Evolutionary conservation across 2,797 vertebrate genomes (phyloP).

Genomic region (Thripadectes ignobilis): DNA sequence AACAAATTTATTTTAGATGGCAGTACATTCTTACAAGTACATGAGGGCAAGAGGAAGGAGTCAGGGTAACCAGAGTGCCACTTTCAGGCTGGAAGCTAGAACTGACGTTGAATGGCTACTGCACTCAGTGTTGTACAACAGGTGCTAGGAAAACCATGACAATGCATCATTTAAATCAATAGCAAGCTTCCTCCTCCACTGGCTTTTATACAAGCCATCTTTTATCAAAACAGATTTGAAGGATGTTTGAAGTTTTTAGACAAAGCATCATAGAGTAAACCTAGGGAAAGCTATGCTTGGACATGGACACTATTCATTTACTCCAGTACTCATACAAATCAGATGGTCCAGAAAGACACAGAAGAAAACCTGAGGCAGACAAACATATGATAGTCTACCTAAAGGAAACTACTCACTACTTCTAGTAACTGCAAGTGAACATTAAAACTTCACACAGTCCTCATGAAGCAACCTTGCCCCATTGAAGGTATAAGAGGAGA

Average conservation of each 20-base stretch:
- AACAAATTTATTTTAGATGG: not conserved
- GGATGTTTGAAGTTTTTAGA: not conserved
- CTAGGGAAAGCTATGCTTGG: not conserved
- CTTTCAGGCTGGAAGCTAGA: not conserved
- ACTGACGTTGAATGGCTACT: not conserved
- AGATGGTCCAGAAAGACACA: not conserved
- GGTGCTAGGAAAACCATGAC: not conserved
- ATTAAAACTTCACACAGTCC: not conserved
- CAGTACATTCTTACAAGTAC: not conserved
- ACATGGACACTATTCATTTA: not conserved
- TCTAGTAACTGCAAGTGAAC: not conserved
- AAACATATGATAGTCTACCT: not conserved
- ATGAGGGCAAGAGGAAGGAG: not conserved
- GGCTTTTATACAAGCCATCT: not conserved
- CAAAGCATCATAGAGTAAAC: not conserved
- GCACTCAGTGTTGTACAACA: not conserved
- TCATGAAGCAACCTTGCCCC: not conserved
- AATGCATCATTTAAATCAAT: not conserved
- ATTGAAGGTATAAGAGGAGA: not conserved
- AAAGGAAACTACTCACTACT: not conserved
- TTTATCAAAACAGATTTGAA: not conserved
- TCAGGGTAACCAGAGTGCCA: not conserved
- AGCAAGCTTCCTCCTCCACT: not conserved
- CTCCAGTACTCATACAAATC: not conserved
- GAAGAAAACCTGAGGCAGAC: not conserved